These are phyloP conservation scores for Eutolmus rufibarbis DNA, from an alignment of 2,888 invertebrate genomes.

Conservation along the genomic window DNA sequence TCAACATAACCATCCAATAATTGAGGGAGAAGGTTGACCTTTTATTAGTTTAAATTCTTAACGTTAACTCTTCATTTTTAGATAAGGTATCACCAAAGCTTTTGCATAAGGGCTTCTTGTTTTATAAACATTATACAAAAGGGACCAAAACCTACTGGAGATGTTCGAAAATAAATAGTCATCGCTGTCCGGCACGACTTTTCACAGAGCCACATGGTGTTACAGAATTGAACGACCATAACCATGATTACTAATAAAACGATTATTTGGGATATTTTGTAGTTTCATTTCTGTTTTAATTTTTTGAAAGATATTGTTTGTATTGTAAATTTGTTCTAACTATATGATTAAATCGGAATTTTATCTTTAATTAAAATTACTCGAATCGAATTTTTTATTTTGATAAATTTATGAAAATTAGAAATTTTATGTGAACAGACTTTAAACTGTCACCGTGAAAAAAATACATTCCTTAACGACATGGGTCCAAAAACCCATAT, in stretches of 20 bases:
- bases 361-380: neutral
- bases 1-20: slow-evolving; percentile 43
- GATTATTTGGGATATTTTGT: neutral
- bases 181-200: slow-evolving; percentile 44
- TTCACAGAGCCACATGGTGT: slow-evolving; percentile 19
- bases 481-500: neutral
- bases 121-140: slow-evolving; percentile 44
- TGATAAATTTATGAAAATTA: neutral
- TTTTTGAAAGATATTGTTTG: neutral
- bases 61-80: neutral
- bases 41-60: neutral
- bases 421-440: neutral
- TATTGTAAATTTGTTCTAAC: neutral
- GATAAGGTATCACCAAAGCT: slow-evolving; percentile 21
- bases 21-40: neutral
- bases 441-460: neutral
- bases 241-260: slow-evolving; percentile 23
- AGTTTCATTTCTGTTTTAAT: neutral
- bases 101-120: slow-evolving; percentile 41
- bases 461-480: neutral
- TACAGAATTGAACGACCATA: slow-evolving; percentile 42
- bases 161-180: slow-evolving; percentile 35
- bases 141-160: slow-evolving; percentile 43
- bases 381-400: no score
- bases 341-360: neutral